phyloP scores from a whole-genome alignment of 2,888 invertebrate species.

The Sericinus montela region DNA sequence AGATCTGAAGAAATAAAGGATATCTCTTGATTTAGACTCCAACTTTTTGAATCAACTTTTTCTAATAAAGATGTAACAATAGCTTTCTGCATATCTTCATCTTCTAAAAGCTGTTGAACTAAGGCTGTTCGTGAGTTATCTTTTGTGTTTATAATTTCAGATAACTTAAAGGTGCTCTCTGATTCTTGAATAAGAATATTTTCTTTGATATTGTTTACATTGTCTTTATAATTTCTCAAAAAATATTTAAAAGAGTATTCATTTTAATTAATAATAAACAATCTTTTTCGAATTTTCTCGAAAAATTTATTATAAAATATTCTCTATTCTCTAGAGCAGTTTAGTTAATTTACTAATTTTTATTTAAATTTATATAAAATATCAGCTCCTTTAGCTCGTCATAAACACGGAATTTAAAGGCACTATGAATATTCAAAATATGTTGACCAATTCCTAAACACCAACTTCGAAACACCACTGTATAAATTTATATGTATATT shows the following conservation, averaged over 20 bases:
- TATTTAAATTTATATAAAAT: too few species aligned
- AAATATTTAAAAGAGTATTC: slow-evolving; percentile 80
- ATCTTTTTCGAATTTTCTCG: too few species aligned
- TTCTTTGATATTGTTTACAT: slow-evolving; percentile 82
- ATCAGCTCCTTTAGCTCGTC: too few species aligned
- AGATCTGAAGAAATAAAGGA: slow-evolving; percentile 85
- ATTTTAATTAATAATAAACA: too few species aligned
- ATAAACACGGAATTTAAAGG: too few species aligned
- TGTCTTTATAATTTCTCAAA: slow-evolving; percentile 81
- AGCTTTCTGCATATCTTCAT: slow-evolving; percentile 85
- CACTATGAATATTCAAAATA: too few species aligned
- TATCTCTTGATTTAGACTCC: slow-evolving; percentile 88
- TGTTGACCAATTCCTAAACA: too few species aligned
- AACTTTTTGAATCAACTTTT: slow-evolving; percentile 85
- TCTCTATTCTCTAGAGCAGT: too few species aligned
- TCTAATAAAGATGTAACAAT: slow-evolving; percentile 85
- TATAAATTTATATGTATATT: too few species aligned
- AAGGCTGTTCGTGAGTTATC: slow-evolving; percentile 80
- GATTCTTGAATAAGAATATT: slow-evolving; percentile 79
- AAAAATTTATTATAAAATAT: too few species aligned
- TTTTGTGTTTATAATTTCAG: slow-evolving; percentile 80
- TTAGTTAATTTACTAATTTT: too few species aligned
- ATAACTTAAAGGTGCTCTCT: slow-evolving; percentile 80
- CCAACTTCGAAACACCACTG: too few species aligned
- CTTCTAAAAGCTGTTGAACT: slow-evolving; percentile 81